phyloP scores from a whole-genome alignment of 2,113 vertebrate species.

The Eubucco bourcierii region DNA sequence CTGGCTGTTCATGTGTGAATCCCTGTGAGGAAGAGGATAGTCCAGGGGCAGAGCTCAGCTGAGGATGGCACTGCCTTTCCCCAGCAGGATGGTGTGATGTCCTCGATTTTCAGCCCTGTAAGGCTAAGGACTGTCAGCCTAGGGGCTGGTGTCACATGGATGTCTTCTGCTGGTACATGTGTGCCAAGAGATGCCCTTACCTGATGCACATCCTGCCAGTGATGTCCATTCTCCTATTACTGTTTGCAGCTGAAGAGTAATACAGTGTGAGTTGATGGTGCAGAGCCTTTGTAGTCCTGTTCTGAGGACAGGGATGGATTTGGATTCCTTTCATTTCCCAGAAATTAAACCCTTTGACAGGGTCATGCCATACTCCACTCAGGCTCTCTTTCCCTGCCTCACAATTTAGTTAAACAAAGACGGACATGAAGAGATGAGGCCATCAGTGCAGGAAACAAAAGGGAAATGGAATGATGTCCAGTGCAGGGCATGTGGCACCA shows the following conservation, averaged over 20 bases:
- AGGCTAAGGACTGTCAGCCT: too few relatives aligned
- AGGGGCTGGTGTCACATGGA: neutral
- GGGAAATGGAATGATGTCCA: neutral
- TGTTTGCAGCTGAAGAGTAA: accelerated
- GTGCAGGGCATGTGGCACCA: neutral
- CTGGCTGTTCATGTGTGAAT: neutral
- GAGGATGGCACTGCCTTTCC: neutral
- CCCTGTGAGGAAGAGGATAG: neutral
- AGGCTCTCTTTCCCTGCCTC: neutral
- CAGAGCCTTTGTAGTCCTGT: neutral
- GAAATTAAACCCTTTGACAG: neutral
- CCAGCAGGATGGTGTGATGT: neutral
- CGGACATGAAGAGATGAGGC: neutral
- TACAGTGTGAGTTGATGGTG: neutral
- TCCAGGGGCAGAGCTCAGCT: neutral
- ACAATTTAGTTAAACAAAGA: neutral
- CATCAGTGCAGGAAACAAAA: neutral
- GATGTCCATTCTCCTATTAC: neutral
- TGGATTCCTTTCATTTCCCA: neutral
- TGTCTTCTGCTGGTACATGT: neutral
- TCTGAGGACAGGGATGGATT: neutral
- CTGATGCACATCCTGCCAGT: neutral
- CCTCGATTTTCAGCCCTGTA: neutral
- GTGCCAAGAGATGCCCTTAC: neutral
- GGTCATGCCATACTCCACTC: neutral